Conservation (phyloP, 2,888 invertebrate species). For the Drosophila eohydei region DNA sequence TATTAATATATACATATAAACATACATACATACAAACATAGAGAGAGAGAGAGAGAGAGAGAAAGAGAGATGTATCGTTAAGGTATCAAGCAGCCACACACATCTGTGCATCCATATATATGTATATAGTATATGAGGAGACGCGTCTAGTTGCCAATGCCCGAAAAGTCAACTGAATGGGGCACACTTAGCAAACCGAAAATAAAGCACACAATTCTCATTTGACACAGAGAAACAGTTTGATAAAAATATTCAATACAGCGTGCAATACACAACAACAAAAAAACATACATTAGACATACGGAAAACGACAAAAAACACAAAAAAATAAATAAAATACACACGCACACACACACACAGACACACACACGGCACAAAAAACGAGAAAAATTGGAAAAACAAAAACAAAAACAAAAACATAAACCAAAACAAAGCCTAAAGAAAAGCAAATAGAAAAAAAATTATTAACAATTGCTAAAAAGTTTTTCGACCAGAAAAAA, state of each 20-base stretch:
- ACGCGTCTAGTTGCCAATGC: conserved; percentile 57
- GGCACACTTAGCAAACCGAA: conserved; percentile 35
- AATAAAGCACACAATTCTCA: conserved; percentile 44
- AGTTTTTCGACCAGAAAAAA: background rate
- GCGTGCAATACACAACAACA: conserved; percentile 35
- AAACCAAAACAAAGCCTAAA: background rate
- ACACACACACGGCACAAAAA: background rate
- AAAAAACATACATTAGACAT: conserved; percentile 26
- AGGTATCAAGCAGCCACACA: conserved; percentile 19
- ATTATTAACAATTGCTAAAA: background rate
- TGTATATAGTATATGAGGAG: background rate
- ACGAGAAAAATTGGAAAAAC: too few species aligned
- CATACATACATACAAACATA: conserved; percentile 9
- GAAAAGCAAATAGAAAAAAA: background rate
- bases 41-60: too few species aligned
- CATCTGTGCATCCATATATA: conserved; percentile 5
- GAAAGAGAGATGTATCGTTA: background rate
- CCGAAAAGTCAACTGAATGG: conserved; percentile 47
- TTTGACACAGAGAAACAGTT: conserved; percentile 54
- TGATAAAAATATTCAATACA: conserved; percentile 51
- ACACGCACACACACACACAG: background rate
- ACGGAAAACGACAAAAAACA: conserved; percentile 14
- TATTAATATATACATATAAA: background rate
- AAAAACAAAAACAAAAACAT: background rate
- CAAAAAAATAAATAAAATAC: conserved; percentile 10